A percentile compares a stretch with the other conserved stretches of the same genome.
Evolutionary conservation across 2,888 invertebrate genomes (phyloP).

Genomic region (Drosophila acutilabella): DNA sequence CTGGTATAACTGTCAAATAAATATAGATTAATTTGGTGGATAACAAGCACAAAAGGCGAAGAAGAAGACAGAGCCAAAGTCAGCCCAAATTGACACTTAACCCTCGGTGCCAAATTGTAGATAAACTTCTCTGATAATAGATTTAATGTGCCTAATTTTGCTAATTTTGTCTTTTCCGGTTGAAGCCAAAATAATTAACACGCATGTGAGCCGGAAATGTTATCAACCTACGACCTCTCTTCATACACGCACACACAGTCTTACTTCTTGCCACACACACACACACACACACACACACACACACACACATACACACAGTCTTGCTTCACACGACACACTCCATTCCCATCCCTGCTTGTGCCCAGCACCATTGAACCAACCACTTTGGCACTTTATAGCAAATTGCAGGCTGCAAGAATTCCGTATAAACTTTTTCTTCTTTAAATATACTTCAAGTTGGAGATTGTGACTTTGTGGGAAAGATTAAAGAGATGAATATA

Average conservation of each 20-base stretch:
- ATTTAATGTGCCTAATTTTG: constrained; percentile 61
- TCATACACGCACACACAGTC: neutral
- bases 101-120: constrained; percentile 44
- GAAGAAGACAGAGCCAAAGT: constrained; percentile 12
- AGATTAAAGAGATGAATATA: neutral
- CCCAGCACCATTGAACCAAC: constrained; percentile 21
- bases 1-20: constrained; percentile 25
- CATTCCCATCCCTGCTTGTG: neutral
- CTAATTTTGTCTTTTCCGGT: constrained; percentile 55
- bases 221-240: constrained; percentile 20
- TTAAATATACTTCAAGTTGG: constrained; percentile 13
- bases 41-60: neutral
- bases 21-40: constrained; percentile 34
- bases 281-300: neutral
- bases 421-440: constrained; percentile 15
- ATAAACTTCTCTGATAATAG: constrained; percentile 66
- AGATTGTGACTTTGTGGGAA: neutral
- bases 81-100: constrained; percentile 52
- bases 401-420: constrained; percentile 35
- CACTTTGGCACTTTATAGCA: constrained; percentile 15
- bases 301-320: neutral
- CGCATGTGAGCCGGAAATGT: constrained; percentile 48
- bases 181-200: constrained; percentile 58
- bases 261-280: neutral
- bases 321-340: no score